phyloP scores from a whole-genome alignment of 1,140 invertebrate genomes.

The Drosophila tropicalis region DNA sequence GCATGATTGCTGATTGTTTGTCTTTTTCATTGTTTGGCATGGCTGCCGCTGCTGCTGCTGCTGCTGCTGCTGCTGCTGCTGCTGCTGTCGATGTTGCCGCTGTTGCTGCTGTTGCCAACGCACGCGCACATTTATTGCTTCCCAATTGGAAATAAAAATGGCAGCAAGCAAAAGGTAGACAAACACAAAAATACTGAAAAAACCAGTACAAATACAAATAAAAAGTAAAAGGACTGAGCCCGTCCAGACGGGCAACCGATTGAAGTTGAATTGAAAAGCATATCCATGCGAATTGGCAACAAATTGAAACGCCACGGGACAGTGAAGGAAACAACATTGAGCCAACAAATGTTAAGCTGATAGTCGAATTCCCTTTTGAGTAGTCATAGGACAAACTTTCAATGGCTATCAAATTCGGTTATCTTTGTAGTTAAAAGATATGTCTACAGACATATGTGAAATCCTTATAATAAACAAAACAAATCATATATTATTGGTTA shows the following conservation, averaged over 20 bases:
- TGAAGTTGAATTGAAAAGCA: constrained; percentile 61
- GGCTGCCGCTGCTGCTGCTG: too few relatives aligned
- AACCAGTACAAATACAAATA: constrained; percentile 12
- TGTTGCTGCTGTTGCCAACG: constrained; percentile 60
- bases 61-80: constrained; percentile 18
- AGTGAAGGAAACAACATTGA: constrained; percentile 48
- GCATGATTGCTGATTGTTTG: constrained; percentile 82
- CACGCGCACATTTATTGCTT: constrained; percentile 80
- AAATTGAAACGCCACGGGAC: constrained; percentile 19
- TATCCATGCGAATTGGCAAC: constrained; percentile 36
- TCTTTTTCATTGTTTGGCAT: constrained; percentile 81
- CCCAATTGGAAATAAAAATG: constrained; percentile 80
- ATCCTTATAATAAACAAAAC: too few relatives aligned
- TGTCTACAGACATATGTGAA: too few relatives aligned
- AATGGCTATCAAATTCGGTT: too few relatives aligned
- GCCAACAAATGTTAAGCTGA: not conserved
- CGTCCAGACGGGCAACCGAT: constrained; percentile 21
- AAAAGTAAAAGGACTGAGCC: constrained; percentile 23
- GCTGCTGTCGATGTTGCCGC: constrained; percentile 6
- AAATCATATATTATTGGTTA: too few relatives aligned
- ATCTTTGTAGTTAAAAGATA: too few relatives aligned
- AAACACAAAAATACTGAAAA: constrained; percentile 21
- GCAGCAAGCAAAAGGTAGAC: constrained; percentile 39
- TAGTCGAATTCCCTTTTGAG: not conserved
- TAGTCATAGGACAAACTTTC: not conserved